Base-by-base conservation (phyloP, 2,113 vertebrate species). In the Poeciliopsis occidentalis region DNA sequence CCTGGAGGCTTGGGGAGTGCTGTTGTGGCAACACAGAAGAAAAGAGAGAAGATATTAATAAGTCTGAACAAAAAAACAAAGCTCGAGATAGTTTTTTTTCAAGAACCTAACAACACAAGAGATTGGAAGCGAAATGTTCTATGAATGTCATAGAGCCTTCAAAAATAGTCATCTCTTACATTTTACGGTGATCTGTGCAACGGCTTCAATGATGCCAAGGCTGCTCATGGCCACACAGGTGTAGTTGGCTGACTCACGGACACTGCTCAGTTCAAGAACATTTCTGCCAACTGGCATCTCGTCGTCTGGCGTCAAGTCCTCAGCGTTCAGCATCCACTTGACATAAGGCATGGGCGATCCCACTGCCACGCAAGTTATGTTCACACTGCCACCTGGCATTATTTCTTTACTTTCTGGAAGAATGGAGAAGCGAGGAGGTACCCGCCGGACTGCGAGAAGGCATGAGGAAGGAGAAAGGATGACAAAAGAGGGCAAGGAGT, bases 161-260 rank as follows among this genome's bases (percentile, higher is more conserved):
- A 75, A 8, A 73, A 69, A 39, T 47, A 81, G 24, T 67, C 44
- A 67, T 84, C 67, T 41, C 91, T 92, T 92, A 93, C 92, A 93
- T 90, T 93, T 93, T 89, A 99, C 98, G 5, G 96, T 98, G 95
- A 99, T 98, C 91, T 99, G 98, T 0, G 98, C 96, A 63, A 97
- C 96, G 0, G 97, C 95, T 71, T 99, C 98, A 5, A 99, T 99
- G 89, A 99, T 97, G 30, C 98, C 98, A 86, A 99, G 95, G 73
- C 97, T 99, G 92, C 98, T 99, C 98, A 99, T 99, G 92, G 98
- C 98, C 89, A 99, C 97, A 0, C 98, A 99, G 0, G 98, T 99
- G 93, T 99, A 99, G 95, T 99, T 99, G 93, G 98, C 98, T 0
- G 98, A 99, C 89, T 99, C 98, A 71, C 96, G 97, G 76, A 99